Base-by-base conservation (phyloP, 2,113 vertebrate species). In the Brienomyrus brachyistius region DNA sequence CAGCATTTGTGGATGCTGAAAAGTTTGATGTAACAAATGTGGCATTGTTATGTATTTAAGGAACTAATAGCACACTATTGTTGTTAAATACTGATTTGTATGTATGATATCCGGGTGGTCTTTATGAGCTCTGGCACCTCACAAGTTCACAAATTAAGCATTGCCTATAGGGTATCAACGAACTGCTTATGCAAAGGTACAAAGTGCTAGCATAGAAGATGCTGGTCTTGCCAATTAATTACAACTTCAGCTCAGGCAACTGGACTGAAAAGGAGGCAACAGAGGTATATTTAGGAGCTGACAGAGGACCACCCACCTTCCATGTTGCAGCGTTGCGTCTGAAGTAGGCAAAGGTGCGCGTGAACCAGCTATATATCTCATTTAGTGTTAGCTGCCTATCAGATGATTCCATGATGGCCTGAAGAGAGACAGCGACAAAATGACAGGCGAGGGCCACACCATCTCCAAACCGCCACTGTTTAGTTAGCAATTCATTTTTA, bases 281-380 rank as follows among this genome's bases (percentile, higher is more conserved):
- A 47, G 8, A 95, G 96, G 94, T 94, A 94, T 94, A 95, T 47
- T 96, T 96, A 95, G 96, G 96, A 95, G 96, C 95, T 96, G 94
- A 95, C 95, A 96, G 96, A 97, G 96, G 95, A 40, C 87, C 59
- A 40, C 87, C 59, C 40, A 98, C 98, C 98, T 99, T 99, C 98
- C 98, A 99, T 91, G 98, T 99, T 93, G 98, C 98, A 21, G 98
- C 98, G 94, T 99, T 99, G 91, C 97, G 97, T 94, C 98, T 96
- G 97, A 99, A 99, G 95, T 98, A 99, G 95, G 97, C 98, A 92
- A 99, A 99, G 88, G 97, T 99, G 94, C 97, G 95, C 89, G 97
- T 98, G 97, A 99, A 99, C 98, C 98, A 99, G 96, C 97, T 98
- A 96, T 99, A 99, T 94, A 99, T 98, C 97, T 99, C 98, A 92